Percentiles rank a stretch among this genome's conserved stretches.
Evolutionary conservation across 2,888 invertebrate species (phyloP).

Genomic region (Flexamia atlantica): DNA sequence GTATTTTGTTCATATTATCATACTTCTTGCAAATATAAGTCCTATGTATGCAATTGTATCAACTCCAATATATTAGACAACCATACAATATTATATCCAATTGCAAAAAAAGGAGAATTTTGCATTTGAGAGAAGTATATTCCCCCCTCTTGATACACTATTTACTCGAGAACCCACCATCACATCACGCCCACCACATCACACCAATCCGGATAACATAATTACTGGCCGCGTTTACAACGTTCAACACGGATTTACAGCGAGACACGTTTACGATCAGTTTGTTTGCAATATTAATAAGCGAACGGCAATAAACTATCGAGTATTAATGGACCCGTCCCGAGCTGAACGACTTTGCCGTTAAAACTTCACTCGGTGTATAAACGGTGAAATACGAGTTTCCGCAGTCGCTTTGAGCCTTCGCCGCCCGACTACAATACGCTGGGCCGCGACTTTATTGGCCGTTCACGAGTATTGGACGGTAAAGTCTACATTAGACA

Average conservation of each 20-base stretch:
- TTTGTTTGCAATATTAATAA: slow-evolving; percentile 36
- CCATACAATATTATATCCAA: too few species aligned
- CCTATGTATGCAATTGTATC: too few species aligned
- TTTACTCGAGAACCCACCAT: too few species aligned
- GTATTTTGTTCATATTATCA: too few species aligned
- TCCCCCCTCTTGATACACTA: too few species aligned
- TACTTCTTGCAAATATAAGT: too few species aligned
- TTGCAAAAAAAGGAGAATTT: too few species aligned
- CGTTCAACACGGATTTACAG: slow-evolving; percentile 1
- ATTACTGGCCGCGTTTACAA: background rate
- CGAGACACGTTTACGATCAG: background rate
- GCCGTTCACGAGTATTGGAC: slow-evolving; percentile 10
- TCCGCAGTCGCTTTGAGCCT: slow-evolving; percentile 4
- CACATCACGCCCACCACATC: too few species aligned
- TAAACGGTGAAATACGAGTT: slow-evolving; percentile 11
- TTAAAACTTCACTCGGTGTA: slow-evolving; percentile 10
- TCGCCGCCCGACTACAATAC: slow-evolving; percentile 5
- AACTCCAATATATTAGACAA: too few species aligned
- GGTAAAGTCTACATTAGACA: background rate
- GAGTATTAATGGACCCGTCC: slow-evolving; percentile 34
- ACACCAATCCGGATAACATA: too few species aligned
- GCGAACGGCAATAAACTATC: slow-evolving; percentile 23
- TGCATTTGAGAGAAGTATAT: too few species aligned
- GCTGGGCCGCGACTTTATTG: background rate
- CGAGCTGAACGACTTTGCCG: slow-evolving; percentile 13